Percentiles rank a stretch among this genome's conserved stretches.
Evolutionary conservation across 2,888 invertebrate species (phyloP).

Genomic region (Hylaea fasciaria): DNA sequence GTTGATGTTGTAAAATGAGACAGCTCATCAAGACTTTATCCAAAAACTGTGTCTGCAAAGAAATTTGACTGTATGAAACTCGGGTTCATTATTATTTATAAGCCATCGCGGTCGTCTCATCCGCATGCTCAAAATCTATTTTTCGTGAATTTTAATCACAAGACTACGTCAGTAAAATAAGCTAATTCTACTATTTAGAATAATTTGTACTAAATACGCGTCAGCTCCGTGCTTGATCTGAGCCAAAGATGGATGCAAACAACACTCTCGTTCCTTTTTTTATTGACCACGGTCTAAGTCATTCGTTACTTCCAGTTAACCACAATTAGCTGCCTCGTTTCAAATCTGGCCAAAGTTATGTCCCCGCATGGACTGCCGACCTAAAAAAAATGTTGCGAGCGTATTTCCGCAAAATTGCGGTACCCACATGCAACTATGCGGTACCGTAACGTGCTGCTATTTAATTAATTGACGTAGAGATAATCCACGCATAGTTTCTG

Average conservation of each 20-base stretch:
- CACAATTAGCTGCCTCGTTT: slow-evolving; percentile 34
- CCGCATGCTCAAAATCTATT: no score
- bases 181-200: no score
- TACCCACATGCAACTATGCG: slow-evolving; percentile 28
- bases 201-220: no score
- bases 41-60: no score
- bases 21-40: no score
- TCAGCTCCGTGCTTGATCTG: no score
- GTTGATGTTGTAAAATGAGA: no score
- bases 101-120: no score
- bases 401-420: slow-evolving; percentile 38
- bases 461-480: slow-evolving; percentile 40
- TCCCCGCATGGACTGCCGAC: slow-evolving; percentile 20
- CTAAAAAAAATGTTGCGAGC: slow-evolving; percentile 28
- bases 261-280: slow-evolving; percentile 17
- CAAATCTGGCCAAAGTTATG: slow-evolving; percentile 35
- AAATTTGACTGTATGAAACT: no score
- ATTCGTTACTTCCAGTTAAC: slow-evolving; percentile 29
- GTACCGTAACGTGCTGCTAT: slow-evolving; percentile 32
- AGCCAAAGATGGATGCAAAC: background rate
- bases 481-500: slow-evolving; percentile 36
- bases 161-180: no score
- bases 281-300: slow-evolving; percentile 8
- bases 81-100: no score
- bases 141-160: no score